These are phyloP conservation scores for Rhimphoctona megacephalus DNA, from an alignment of 2,888 invertebrate species.

Conservation along the genomic window DNA sequence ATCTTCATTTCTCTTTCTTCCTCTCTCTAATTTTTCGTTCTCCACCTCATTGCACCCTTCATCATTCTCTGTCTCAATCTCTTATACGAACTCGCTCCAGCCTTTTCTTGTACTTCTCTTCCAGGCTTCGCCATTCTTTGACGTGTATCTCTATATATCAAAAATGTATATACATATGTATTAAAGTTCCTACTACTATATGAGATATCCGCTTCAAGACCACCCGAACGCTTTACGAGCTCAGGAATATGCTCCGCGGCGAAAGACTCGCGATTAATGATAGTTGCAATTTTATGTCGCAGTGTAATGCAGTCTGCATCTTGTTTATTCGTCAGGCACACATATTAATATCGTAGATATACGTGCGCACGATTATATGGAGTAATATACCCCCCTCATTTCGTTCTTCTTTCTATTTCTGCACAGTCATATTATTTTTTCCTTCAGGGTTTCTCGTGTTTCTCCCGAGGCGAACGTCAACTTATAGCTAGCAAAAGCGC, in stretches of 20 bases:
- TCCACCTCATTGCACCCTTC: slow-evolving; percentile 61
- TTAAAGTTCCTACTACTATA: slow-evolving; percentile 18
- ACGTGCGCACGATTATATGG: slow-evolving; percentile 17
- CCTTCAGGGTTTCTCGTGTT: slow-evolving; percentile 60
- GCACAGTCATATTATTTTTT: slow-evolving; percentile 24
- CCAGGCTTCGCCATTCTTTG: slow-evolving; percentile 20
- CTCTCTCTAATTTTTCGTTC: slow-evolving; percentile 50
- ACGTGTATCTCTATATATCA: slow-evolving; percentile 26
- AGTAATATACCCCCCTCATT: slow-evolving; percentile 40
- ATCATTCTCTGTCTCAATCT: slow-evolving; percentile 64
- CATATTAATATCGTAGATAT: slow-evolving; percentile 44
- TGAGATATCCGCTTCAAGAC: slow-evolving; percentile 52
- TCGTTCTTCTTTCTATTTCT: slow-evolving; percentile 13
- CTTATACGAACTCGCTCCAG: slow-evolving; percentile 48
- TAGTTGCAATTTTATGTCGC: slow-evolving; percentile 71
- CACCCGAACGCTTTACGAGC: slow-evolving; percentile 71
- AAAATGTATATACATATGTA: neutral
- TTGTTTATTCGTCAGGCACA: slow-evolving; percentile 42
- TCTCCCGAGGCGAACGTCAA: slow-evolving; percentile 64
- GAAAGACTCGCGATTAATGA: slow-evolving; percentile 73
- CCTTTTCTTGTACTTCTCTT: slow-evolving; percentile 56
- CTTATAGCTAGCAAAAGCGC: slow-evolving; percentile 46
- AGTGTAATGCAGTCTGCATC: slow-evolving; percentile 51
- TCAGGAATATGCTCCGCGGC: slow-evolving; percentile 65
- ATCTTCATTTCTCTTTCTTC: slow-evolving; percentile 55